Base-by-base conservation (phyloP, 2,888 invertebrate genomes). In the Rhagonycha fulva region DNA sequence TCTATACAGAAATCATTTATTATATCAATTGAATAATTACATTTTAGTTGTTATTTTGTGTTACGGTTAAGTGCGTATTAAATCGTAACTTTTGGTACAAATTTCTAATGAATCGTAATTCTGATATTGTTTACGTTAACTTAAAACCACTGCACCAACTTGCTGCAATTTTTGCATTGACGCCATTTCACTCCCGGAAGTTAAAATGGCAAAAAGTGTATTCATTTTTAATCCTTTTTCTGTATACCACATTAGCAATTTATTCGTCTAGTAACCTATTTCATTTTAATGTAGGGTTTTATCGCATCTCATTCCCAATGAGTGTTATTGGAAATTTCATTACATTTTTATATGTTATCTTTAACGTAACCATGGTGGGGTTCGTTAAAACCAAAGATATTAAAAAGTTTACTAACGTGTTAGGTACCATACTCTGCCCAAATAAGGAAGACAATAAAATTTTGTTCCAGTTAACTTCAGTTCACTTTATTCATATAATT, bases 391-490 rank as follows among this genome's bases (percentile, higher is more conserved):
- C 47, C 2, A 47, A n/a, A 1, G 2, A 47, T n/a, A 7, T 47
- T 4, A 9, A n/a, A 7, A 9, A 47, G 2, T 47, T 47, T 47
- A 47, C n/a, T n/a, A 2, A 47, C n/a, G 0, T 47, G 1, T 47
- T 47, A n/a, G 2, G 7, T 47, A n/a, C 7, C n/a, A 0, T 47
- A 9, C 47, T n/a, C 7, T 47, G n/a, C 7, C n/a, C 5, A 2
- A 47, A 47, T n/a, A 47, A n/a, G 7, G n/a, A 47, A 47, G n/a
- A n/a, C n/a, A n/a, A 47, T 47, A 47, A 47, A 47, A 47, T 47
- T 47, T n/a, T n/a, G n/a, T 9, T n/a, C 2, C 47, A 47, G 7
- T 47, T 47, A 47, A n/a, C n/a, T n/a, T 47, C 2, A n/a, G 47
- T n/a, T 47, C 47, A 47, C 2, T 5, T 47, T 2, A 47, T 47